phyloP scores from a whole-genome alignment of 2,113 vertebrate species.

The Penelope pileata region DNA sequence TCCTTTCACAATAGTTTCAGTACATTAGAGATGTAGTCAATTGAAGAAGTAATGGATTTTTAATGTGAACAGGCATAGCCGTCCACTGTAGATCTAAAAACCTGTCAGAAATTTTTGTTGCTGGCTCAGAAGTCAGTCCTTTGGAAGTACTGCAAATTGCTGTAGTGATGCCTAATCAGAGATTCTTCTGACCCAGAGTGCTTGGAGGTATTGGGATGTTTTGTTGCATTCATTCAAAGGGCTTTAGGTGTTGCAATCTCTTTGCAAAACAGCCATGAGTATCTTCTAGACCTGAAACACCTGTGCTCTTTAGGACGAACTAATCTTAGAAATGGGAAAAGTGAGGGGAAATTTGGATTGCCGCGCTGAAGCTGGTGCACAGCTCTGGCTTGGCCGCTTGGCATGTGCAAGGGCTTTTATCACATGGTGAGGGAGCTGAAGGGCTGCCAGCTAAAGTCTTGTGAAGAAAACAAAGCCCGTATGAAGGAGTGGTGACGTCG shows the following conservation, averaged over 20 bases:
- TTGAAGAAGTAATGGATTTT: background rate
- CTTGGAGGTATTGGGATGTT: background rate
- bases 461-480: background rate
- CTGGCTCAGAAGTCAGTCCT: background rate
- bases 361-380: background rate
- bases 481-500: background rate
- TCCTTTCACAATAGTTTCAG: background rate
- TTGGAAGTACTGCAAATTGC: background rate
- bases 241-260: background rate
- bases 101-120: background rate
- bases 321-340: background rate
- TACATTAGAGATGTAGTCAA: background rate
- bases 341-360: background rate
- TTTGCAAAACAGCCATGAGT: background rate
- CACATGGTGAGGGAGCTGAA: rapidly evolving
- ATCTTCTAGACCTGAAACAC: background rate
- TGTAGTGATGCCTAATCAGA: background rate
- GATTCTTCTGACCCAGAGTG: background rate
- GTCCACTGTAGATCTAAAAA: background rate
- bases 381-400: background rate
- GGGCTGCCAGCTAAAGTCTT: background rate
- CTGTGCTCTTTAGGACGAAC: background rate
- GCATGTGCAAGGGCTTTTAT: rapidly evolving
- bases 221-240: background rate
- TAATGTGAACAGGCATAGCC: background rate